phyloP scores from a whole-genome alignment of 2,888 invertebrate species.

The Troides oblongomaculatus region DNA sequence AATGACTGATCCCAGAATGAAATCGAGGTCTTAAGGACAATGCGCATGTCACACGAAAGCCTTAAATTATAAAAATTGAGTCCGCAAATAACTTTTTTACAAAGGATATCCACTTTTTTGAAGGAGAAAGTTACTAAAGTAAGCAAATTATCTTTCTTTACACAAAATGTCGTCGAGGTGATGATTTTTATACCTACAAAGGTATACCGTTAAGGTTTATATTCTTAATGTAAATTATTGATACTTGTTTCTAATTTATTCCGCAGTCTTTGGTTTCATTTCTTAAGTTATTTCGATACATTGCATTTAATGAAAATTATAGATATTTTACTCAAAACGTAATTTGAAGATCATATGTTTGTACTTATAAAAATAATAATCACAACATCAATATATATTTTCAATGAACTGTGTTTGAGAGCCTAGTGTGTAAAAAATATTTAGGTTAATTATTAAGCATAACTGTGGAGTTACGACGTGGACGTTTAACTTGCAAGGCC shows the following conservation, averaged over 20 bases:
- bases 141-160: background rate
- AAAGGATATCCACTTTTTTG: background rate
- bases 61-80: background rate
- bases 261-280: too few species aligned
- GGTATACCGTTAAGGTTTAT: too few species aligned
- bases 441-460: background rate
- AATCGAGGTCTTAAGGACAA: background rate
- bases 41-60: background rate
- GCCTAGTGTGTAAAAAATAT: background rate
- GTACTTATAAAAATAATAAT: too few species aligned
- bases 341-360: too few species aligned
- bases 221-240: too few species aligned
- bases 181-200: too few species aligned
- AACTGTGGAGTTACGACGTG: background rate
- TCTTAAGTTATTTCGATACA: too few species aligned
- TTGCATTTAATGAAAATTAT: too few species aligned
- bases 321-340: too few species aligned
- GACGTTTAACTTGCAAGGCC: slow-evolving; percentile 1
- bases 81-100: background rate
- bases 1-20: background rate
- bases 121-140: background rate
- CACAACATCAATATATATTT: too few species aligned
- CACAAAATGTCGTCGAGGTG: background rate
- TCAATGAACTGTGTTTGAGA: background rate
- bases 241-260: too few species aligned